These are phyloP conservation scores for Poeciliopsis retropinna DNA, from an alignment of 2,113 vertebrate genomes.

Conservation along the genomic window DNA sequence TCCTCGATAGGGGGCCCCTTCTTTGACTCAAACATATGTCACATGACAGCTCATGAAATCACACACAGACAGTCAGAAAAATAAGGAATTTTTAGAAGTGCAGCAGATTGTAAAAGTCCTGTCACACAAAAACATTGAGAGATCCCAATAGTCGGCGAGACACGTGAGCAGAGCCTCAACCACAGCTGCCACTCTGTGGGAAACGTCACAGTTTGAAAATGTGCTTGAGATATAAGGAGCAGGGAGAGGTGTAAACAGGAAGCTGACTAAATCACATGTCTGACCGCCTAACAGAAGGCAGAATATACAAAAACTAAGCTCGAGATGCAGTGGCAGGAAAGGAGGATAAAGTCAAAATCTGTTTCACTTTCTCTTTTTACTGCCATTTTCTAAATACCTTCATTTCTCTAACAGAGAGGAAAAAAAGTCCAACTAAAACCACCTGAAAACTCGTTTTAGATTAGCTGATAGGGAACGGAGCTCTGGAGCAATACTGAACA, in stretches of 20 bases:
- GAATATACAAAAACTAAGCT: background rate
- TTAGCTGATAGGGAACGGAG: background rate
- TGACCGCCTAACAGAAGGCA: conserved; percentile 16
- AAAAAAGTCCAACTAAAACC: background rate
- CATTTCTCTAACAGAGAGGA: background rate
- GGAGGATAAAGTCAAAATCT: conserved; percentile 22
- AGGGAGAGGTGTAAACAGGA: conserved; percentile 72
- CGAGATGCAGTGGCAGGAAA: conserved; percentile 17
- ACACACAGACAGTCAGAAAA: background rate
- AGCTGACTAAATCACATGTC: conserved; percentile 70
- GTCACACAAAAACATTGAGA: background rate
- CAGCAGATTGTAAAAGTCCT: conserved; percentile 7
- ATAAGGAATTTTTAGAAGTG: background rate
- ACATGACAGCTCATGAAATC: background rate
- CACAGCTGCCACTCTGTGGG: conserved; percentile 38
- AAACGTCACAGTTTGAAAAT: conserved; percentile 43
- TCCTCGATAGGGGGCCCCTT: background rate
- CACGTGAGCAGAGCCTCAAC: background rate
- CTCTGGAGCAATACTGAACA: background rate
- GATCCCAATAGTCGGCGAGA: background rate
- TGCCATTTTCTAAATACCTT: conserved; percentile 2
- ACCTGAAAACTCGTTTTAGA: background rate
- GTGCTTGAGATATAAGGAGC: conserved; percentile 26
- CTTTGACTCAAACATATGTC: conserved; percentile 5
- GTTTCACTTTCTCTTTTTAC: conserved; percentile 65